Conservation (phyloP, 2,797 vertebrate genomes). For the Otus scops region DNA sequence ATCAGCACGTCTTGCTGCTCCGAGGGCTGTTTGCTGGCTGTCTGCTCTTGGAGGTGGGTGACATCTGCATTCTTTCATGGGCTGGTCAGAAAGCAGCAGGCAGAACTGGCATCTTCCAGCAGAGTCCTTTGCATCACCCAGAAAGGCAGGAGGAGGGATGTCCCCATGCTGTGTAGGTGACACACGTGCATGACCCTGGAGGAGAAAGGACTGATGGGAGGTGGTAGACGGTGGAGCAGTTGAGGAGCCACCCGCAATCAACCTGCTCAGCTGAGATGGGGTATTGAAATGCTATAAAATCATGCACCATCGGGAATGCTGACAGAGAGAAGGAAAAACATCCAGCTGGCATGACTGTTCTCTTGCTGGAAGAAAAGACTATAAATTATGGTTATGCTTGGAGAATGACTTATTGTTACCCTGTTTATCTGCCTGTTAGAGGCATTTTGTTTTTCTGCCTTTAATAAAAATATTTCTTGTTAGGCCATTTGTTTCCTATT, state of each 20-base stretch:
- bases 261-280: neutral
- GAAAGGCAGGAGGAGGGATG: neutral
- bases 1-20: neutral
- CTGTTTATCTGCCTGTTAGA: neutral
- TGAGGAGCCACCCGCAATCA: neutral
- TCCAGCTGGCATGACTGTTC: neutral
- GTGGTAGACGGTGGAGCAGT: neutral
- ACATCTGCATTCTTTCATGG: neutral
- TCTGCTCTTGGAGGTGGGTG: neutral
- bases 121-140: fast-evolving
- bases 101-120: neutral
- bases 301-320: fast-evolving
- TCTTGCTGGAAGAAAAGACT: neutral
- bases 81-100: neutral
- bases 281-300: neutral
- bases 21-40: fast-evolving
- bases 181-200: fast-evolving
- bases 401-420: neutral
- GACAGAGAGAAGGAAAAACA: neutral
- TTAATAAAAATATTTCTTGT: neutral
- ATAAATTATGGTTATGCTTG: neutral
- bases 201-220: neutral
- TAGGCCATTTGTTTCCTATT: neutral
- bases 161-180: neutral
- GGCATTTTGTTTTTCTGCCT: neutral